A percentile compares a stretch with the other conserved stretches of the same genome.
These are phyloP conservation scores for Phania funesta DNA, from an alignment of 2,888 invertebrate genomes.

Conservation along the genomic window DNA sequence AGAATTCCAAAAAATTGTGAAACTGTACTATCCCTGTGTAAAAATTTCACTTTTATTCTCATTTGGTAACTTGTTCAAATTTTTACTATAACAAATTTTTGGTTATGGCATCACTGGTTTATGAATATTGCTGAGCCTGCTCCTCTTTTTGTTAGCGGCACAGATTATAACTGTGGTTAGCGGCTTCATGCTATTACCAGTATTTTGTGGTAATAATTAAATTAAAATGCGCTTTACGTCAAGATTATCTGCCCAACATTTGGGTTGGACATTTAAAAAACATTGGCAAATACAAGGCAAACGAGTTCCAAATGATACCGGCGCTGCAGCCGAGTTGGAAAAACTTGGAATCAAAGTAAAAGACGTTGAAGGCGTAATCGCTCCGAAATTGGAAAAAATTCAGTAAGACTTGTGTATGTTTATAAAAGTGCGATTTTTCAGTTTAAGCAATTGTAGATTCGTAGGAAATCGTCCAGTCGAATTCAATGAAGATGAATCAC, in stretches of 20 bases:
- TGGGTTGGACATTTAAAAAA: slow-evolving; percentile 86
- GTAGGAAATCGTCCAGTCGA: slow-evolving; percentile 67
- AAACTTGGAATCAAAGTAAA: slow-evolving; percentile 83
- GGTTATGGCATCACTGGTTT: too few relatives aligned
- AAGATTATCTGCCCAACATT: slow-evolving; percentile 85
- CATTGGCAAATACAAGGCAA: slow-evolving; percentile 87
- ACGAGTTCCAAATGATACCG: slow-evolving; percentile 82
- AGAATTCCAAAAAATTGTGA: too few relatives aligned
- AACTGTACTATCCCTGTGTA: too few relatives aligned
- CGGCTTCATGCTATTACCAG: too few relatives aligned
- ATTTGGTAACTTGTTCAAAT: too few relatives aligned
- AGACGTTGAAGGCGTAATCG: slow-evolving; percentile 84
- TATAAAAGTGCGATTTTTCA: neutral
- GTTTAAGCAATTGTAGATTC: slow-evolving; percentile 32
- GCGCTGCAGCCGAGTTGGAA: slow-evolving; percentile 82
- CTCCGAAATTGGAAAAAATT: slow-evolving; percentile 77
- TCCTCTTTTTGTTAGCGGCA: too few relatives aligned
- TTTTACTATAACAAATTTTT: too few relatives aligned
- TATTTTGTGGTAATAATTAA: too few relatives aligned
- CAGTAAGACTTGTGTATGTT: slow-evolving; percentile 46
- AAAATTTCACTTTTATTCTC: too few relatives aligned
- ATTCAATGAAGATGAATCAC: slow-evolving; percentile 82
- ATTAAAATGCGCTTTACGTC: slow-evolving; percentile 85
- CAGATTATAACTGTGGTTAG: too few relatives aligned
- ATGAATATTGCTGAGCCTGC: too few relatives aligned